Evolutionary conservation across 1,140 invertebrate genomes (phyloP).

Genomic region (Ridgeia piscesae): DNA sequence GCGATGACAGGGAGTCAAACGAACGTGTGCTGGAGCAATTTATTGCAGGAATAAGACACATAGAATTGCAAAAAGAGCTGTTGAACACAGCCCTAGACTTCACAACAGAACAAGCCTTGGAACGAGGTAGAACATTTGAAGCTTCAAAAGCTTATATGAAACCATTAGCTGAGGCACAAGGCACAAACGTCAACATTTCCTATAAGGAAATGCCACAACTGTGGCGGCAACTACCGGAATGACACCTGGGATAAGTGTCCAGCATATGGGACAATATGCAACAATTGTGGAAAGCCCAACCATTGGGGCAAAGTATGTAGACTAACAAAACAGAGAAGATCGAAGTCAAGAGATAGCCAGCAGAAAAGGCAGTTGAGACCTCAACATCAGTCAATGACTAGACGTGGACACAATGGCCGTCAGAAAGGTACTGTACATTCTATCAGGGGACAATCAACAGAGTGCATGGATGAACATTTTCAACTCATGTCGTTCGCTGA

Average conservation of each 20-base stretch:
- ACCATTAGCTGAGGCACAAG: neutral
- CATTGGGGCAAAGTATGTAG: slow-evolving; percentile 14
- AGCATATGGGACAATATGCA: slow-evolving; percentile 19
- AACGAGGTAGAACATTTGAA: neutral
- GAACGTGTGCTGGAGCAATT: slow-evolving; percentile 1
- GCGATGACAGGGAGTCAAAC: neutral
- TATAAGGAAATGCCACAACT: neutral
- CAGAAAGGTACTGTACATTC: slow-evolving; percentile 17
- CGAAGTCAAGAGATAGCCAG: neutral
- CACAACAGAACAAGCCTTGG: neutral
- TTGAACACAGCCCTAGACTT: neutral
- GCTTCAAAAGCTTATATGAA: neutral
- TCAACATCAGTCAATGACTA: neutral
- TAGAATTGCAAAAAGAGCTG: neutral
- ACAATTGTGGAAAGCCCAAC: slow-evolving; percentile 20
- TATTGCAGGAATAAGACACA: neutral
- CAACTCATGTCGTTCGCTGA: too few relatives aligned
- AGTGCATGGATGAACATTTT: too few relatives aligned
- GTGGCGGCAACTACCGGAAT: neutral
- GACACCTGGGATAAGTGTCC: neutral
- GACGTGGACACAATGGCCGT: slow-evolving; percentile 21
- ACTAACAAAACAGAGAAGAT: neutral
- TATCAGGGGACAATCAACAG: slow-evolving; percentile 30
- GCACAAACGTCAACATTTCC: neutral
- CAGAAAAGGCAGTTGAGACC: neutral